A percentile compares a stretch with the other conserved stretches of the same genome.
Evolutionary conservation across 2,113 vertebrate species (phyloP).

Genomic region (Trinectes maculatus): DNA sequence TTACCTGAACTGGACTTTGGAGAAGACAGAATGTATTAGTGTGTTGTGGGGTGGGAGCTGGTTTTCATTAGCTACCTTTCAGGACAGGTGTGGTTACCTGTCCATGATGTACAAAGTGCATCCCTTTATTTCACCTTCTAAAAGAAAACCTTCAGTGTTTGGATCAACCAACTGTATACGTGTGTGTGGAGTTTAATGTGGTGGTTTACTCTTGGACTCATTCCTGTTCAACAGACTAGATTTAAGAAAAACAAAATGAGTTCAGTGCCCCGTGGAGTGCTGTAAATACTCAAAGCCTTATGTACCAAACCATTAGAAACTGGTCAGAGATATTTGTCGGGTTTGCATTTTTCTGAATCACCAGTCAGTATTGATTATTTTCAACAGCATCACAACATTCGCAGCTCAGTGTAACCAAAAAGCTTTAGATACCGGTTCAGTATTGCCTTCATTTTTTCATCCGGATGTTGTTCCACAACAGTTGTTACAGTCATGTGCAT

Average conservation of each 20-base stretch:
- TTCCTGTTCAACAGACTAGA: slow-evolving; percentile 9
- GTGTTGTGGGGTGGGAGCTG: slow-evolving; percentile 21
- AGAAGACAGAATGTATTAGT: slow-evolving; percentile 29
- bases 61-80: slow-evolving; percentile 57
- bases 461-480: too few species aligned
- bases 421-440: slow-evolving; percentile 46
- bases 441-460: slow-evolving; percentile 53
- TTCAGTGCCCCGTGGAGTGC: too few species aligned
- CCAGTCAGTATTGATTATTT: slow-evolving; percentile 18
- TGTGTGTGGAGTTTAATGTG: slow-evolving; percentile 16
- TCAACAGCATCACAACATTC: slow-evolving; percentile 2
- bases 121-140: slow-evolving; percentile 2
- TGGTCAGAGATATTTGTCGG: background rate
- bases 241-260: slow-evolving; percentile 3
- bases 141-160: slow-evolving; percentile 18
- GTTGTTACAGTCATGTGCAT: slow-evolving; percentile 24
- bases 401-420: slow-evolving; percentile 23
- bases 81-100: slow-evolving; percentile 28
- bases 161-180: background rate
- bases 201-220: slow-evolving; percentile 7
- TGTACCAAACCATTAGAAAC: slow-evolving; percentile 13
- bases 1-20: slow-evolving; percentile 47
- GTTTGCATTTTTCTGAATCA: slow-evolving; percentile 2
- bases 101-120: slow-evolving; percentile 9
- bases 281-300: slow-evolving; percentile 15